phyloP scores from a whole-genome alignment of 2,888 invertebrate species.

The Clivina fossor region DNA sequence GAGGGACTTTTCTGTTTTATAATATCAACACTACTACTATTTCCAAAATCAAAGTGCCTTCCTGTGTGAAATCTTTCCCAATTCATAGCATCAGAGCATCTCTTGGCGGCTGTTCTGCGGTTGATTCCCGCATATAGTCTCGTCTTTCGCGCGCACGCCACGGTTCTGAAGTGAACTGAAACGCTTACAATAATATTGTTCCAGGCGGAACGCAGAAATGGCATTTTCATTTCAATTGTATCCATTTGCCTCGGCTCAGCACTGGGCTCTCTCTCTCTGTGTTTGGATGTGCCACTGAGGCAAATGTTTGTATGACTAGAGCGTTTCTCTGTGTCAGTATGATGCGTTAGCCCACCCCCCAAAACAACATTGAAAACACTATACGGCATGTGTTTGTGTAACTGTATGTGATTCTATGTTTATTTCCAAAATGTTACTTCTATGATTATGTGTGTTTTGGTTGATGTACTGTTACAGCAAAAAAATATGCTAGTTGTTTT shows the following conservation, averaged over 20 bases:
- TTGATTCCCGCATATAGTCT: no score
- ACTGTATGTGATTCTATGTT: not conserved
- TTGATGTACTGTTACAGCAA: no score
- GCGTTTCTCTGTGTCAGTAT: not conserved
- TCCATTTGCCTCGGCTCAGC: slow-evolving; percentile 27
- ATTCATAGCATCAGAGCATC: no score
- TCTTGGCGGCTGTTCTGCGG: no score
- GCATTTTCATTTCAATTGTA: slow-evolving; percentile 40
- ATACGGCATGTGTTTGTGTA: not conserved
- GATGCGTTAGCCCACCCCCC: not conserved
- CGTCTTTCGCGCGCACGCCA: no score
- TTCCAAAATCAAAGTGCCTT: no score
- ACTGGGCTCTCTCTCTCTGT: slow-evolving; percentile 7
- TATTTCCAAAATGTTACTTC: not conserved
- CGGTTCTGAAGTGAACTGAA: slow-evolving; percentile 27
- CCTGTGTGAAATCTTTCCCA: no score
- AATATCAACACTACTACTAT: no score
- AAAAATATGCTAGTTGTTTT: no score
- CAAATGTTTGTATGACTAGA: not conserved
- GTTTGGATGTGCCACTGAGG: no score
- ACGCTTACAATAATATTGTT: slow-evolving; percentile 41
- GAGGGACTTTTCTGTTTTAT: no score
- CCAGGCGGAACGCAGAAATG: slow-evolving; percentile 37
- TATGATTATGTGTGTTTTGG: not conserved
- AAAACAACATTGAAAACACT: slow-evolving; percentile 1